Evolutionary conservation across 1,140 invertebrate species (phyloP).

Genomic region (Ditylenchus dipsaci): DNA sequence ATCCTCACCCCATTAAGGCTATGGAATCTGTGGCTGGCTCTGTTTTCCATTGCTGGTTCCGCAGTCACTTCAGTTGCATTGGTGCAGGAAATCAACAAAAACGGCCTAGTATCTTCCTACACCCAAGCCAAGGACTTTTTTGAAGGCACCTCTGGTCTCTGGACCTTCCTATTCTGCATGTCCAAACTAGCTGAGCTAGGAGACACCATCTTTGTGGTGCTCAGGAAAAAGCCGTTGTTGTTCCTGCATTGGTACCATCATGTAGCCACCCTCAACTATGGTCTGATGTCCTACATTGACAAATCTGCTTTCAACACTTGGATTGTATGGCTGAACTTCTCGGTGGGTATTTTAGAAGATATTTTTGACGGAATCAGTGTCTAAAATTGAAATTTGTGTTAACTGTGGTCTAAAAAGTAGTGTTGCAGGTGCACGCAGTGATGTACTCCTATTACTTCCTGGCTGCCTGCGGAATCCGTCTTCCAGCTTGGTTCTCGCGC

Average conservation of each 20-base stretch:
- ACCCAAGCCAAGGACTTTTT: constrained; percentile 68
- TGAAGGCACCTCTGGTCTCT: constrained; percentile 76
- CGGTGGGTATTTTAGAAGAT: constrained; percentile 48
- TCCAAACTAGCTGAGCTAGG: constrained; percentile 57
- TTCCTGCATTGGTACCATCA: constrained; percentile 65
- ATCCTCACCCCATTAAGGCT: constrained; percentile 74
- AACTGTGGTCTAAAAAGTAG: too few species aligned
- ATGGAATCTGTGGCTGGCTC: constrained; percentile 85
- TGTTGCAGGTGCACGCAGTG: constrained; percentile 81
- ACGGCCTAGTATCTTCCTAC: constrained; percentile 66
- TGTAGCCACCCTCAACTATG: constrained; percentile 76
- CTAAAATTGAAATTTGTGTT: too few species aligned
- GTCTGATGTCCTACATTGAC: constrained; percentile 85
- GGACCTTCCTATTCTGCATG: constrained; percentile 53
- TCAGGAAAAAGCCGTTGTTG: constrained; percentile 52
- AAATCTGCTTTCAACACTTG: constrained; percentile 90
- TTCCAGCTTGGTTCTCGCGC: constrained; percentile 78
- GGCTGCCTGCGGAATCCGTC: constrained; percentile 77
- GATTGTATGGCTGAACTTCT: constrained; percentile 98
- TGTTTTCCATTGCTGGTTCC: constrained; percentile 76
- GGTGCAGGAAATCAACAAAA: constrained; percentile 40
- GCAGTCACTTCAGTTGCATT: constrained; percentile 49
- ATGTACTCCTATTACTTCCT: constrained; percentile 95
- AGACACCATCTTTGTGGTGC: constrained; percentile 54
- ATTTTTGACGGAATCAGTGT: neutral